These are phyloP conservation scores for Lottia scabra DNA, from an alignment of 2,888 invertebrate genomes.

Conservation along the genomic window DNA sequence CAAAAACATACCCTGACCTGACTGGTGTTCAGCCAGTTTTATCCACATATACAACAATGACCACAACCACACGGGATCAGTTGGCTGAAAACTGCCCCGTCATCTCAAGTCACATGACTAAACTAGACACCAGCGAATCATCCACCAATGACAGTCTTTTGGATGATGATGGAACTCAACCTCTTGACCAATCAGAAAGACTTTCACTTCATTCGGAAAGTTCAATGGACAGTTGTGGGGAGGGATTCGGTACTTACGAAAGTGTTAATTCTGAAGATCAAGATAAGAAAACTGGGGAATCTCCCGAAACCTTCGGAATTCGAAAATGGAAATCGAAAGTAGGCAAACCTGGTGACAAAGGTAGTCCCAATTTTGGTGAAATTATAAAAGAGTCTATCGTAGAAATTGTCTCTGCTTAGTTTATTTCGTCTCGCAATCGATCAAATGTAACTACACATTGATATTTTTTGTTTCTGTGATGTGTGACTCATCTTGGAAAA, in stretches of 20 bases:
- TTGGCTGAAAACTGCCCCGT: conserved; percentile 60
- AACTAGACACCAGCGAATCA: conserved; percentile 41
- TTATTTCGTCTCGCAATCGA: background rate
- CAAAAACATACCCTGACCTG: background rate
- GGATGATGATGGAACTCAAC: background rate
- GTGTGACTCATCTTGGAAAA: no score
- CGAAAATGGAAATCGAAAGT: background rate
- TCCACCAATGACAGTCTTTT: conserved; percentile 5
- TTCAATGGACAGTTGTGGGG: conserved; percentile 3
- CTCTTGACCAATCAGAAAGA: conserved; percentile 12
- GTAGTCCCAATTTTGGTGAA: conserved; percentile 81
- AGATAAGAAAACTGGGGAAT: background rate
- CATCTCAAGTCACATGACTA: conserved; percentile 60
- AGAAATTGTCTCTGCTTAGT: conserved; percentile 83
- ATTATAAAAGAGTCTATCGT: conserved; percentile 93
- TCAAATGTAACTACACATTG: no score
- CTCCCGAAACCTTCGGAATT: background rate
- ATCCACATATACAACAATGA: conserved; percentile 58
- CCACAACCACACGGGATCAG: conserved; percentile 57
- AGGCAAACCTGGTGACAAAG: conserved; percentile 14
- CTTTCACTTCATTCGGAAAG: conserved; percentile 11
- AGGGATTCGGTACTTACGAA: background rate
- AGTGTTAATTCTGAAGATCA: background rate
- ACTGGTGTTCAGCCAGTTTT: conserved; percentile 18
- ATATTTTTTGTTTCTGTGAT: no score